Base-by-base conservation (phyloP, 2,888 invertebrate genomes). In the Serripes groenlandicus region DNA sequence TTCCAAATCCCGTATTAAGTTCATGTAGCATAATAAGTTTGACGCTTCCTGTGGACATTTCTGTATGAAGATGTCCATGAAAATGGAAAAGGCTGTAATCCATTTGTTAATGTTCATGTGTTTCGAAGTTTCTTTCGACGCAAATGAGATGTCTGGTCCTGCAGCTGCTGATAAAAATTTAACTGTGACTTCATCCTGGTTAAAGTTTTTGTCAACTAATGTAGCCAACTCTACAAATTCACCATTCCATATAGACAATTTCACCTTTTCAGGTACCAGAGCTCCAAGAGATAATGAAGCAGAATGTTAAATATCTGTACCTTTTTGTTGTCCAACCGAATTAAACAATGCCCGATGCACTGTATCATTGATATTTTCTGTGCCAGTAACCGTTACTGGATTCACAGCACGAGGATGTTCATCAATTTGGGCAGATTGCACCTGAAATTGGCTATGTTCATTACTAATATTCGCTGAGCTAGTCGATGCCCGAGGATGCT, bases 71-170 rank as follows among this genome's bases (percentile, higher is more conserved):
- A 72, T 66, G 56, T 78, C 78, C 64, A 78, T 72, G 30, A 52
- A 78, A n/a, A 72, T 66, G 9, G 66, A 54, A 23, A 78, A 78
- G 2, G 72, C 78, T 7, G 66, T n/a, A 1, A 72, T 28, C 78
- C 72, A 72, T 28, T 37, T 26, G 1, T 15, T 4, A 0, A 72
- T 54, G 15, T 30, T 9, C 54, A 77, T 28, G 18, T 21, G 0
- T 23, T 60, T 52, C 35, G 18, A 18, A 26, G n/a, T 5, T 18
- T n/a, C 21, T 30, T 71, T 78, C 0, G 58, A 11, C 11, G 58
- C 58, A 1, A 60, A 23, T 23, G 34, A 32, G 3, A 71, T 11
- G 7, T 52, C 15, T 26, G 42, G 49, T 7, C n/a, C n/a, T n/a
- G n/a, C n/a, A n/a, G 1, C 37, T 7, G 26, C 5, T 18, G 32